These are phyloP conservation scores for Brachionus koreanus DNA, from an alignment of 1,140 invertebrate species.

Conservation along the genomic window DNA sequence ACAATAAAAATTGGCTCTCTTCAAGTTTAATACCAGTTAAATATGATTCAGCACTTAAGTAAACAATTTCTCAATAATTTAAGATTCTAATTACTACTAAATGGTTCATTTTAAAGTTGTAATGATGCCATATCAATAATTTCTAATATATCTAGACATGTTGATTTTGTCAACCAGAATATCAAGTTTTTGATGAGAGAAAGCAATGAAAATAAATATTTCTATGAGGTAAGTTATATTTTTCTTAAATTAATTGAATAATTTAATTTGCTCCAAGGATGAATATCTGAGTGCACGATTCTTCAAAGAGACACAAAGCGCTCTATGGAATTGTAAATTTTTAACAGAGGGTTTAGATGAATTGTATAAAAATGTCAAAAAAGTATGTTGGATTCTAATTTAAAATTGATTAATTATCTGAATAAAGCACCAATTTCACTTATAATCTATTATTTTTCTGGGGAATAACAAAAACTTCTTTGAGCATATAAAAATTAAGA, in stretches of 20 bases:
- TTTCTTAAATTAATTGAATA: background rate
- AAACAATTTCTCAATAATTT: background rate
- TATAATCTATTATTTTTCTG: too few relatives aligned
- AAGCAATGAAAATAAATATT: background rate
- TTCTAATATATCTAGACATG: slow-evolving; percentile 12
- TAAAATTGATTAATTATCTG: too few relatives aligned
- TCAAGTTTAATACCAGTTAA: background rate
- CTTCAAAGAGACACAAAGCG: background rate
- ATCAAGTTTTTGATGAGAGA: background rate
- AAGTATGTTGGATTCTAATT: too few relatives aligned
- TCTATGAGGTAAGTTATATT: background rate
- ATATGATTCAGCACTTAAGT: background rate
- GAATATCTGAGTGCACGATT: background rate
- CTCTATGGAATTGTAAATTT: slow-evolving; percentile 1
- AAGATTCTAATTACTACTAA: background rate
- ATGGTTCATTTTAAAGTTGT: background rate
- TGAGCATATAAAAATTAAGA: too few relatives aligned
- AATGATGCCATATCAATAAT: slow-evolving; percentile 4
- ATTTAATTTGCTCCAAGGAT: background rate
- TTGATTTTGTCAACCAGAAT: slow-evolving; percentile 36
- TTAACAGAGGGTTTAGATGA: background rate
- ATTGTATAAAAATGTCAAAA: slow-evolving; percentile 12
- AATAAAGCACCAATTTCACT: too few relatives aligned
- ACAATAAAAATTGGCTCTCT: slow-evolving; percentile 26
- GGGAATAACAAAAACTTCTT: too few relatives aligned